phyloP scores from a whole-genome alignment of 2,113 vertebrate species.

The Crotalus viridis region DNA sequence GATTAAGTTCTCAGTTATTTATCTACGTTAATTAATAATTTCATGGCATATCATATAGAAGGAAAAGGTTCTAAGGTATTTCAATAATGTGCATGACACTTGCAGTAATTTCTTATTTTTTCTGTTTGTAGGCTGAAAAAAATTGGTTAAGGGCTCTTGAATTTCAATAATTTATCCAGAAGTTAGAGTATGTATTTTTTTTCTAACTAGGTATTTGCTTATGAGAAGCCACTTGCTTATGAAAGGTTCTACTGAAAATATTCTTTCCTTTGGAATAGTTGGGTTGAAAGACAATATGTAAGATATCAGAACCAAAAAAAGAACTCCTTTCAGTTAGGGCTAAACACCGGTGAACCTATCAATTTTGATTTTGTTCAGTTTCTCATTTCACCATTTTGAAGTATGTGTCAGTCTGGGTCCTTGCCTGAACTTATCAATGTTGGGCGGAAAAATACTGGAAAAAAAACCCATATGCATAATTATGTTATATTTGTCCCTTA shows the following conservation, averaged over 20 bases:
- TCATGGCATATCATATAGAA: slow-evolving; percentile 4
- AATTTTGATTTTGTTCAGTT: not conserved
- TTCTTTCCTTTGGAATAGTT: not conserved
- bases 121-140: not conserved
- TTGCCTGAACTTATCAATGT: not conserved
- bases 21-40: slow-evolving; percentile 53
- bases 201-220: not conserved
- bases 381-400: not conserved
- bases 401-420: not conserved
- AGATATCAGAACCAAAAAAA: not conserved
- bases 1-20: slow-evolving; percentile 69
- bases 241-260: not conserved
- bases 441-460: not conserved
- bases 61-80: slow-evolving; percentile 3
- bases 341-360: not conserved
- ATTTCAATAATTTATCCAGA: not conserved
- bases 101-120: not conserved
- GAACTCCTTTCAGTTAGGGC: not conserved
- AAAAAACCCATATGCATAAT: not conserved
- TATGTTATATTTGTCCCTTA: not conserved
- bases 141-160: not conserved
- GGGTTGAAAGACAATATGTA: not conserved
- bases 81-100: not conserved
- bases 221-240: not conserved
- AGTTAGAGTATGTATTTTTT: not conserved